Base-by-base conservation (phyloP, 2,888 invertebrate species). In the Lochmaea crataegi region DNA sequence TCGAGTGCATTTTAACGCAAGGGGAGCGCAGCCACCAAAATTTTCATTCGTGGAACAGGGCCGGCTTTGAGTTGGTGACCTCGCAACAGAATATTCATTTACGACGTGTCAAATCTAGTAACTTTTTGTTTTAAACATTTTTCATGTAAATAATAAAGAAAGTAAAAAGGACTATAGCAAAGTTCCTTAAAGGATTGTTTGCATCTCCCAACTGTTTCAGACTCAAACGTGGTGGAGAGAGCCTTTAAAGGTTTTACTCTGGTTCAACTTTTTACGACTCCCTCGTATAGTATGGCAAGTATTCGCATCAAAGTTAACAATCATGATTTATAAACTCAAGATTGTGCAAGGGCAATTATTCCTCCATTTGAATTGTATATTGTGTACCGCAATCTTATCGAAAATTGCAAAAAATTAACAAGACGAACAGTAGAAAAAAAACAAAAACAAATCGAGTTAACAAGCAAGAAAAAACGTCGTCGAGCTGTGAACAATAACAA, bases 401-500 rank as follows among this genome's bases (percentile, higher is more conserved):
- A 53, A 53, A 53, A 53, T 53, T 53, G 53, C 53, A 3, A 53
- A 11, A 53, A 53, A 53, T 53, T n/a, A 53, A 53, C 53, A 53
- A 53, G 18, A 53, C n/a, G 9, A 18, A 16, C 51, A 16, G 4
- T n/a, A 42, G 7, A 4, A 9, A 7, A 42, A 45, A 45, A 11
- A 51, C 16, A 51, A n/a, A 53, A 53, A 53, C 18, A 53, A 53
- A 53, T 53, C 16, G 53, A 53, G 16, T 53, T 53, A 53, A 53
- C 53, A 53, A 53, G 53, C 53, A 18, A 53, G 53, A 53, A 53
- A 53, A 48, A 16, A 53, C 16, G 18, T 18, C 61, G 38, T 11
- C 61, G 61, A 61, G 61, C 61, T 63, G 61, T 42, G 61, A 63
- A 63, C 61, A 61, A 61, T 38, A 58, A 58, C 58, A 61, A 61